Evolutionary conservation across 2,797 vertebrate species (phyloP), one percentile per base, ranked within the genome.

Genomic region (Muscicapa comitata): DNA sequence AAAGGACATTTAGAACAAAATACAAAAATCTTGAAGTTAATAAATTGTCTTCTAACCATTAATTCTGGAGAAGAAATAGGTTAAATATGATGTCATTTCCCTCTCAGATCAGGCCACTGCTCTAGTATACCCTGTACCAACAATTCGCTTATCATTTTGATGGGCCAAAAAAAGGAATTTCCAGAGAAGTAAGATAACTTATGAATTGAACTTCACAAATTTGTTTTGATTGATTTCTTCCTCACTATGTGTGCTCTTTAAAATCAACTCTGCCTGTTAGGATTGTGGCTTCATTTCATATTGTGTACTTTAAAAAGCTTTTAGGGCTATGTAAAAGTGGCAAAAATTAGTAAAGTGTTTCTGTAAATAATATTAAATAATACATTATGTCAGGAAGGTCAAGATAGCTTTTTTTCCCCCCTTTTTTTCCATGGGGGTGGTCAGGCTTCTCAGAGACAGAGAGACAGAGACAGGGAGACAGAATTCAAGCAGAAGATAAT

Each of bases 401-500:
- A 63, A 62, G 59, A 23, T 5, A 67, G 1, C 3, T 11, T 43
- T 59, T 55, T 50, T 17, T 1, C 6, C 11, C 3, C 1, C 1
- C 26, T 75, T 16, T n/a, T 33, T 25, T 48, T 20, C 7, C 7
- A 17, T 35, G 11, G 12, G 31, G 1, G 3, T n/a, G 5, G 5
- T 35, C 40, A 45, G n/a, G 11, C 23, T 26, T 43, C 11, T 43
- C 21, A 14, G 48, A 54, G 7, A 76, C 2, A 51, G 29, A 20
- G 18, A 53, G 33, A n/a, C n/a, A 20, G 26, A 61, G 25, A 15
- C 2, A 61, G 10, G 38, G 4, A 53, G 17, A 43, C 4, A 71
- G 10, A 72, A 38, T 29, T 62, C 13, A 62, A 62, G 50, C 7
- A 67, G 54, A 88, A 59, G 33, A n/a, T 3, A 31, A 7, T 13